A percentile compares a stretch with the other conserved stretches of the same genome.
Evolutionary conservation across 2,888 invertebrate genomes (phyloP).

Genomic region (Melieria omissa): DNA sequence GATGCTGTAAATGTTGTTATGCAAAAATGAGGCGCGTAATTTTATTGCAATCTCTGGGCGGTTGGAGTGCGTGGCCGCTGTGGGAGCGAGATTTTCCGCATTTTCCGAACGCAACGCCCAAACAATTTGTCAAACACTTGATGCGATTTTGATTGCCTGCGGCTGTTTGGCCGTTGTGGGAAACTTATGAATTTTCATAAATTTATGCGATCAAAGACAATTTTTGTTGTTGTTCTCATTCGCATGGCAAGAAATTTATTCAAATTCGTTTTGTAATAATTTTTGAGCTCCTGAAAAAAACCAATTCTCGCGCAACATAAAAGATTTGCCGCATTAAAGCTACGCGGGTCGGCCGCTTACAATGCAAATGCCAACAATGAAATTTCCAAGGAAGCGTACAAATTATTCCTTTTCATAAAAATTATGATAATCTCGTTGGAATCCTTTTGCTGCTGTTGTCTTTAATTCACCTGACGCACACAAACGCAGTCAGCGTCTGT

Average conservation of each 20-base stretch:
- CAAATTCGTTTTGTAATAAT: no score
- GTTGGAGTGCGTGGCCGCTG: no score
- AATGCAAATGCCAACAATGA: not conserved
- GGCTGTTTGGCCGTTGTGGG: conserved; percentile 6
- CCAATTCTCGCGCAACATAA: not conserved
- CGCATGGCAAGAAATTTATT: no score
- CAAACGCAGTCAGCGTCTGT: no score
- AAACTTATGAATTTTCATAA: not conserved
- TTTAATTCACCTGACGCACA: conserved; percentile 21
- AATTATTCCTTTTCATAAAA: conserved; percentile 13
- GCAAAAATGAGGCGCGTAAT: conserved; percentile 64
- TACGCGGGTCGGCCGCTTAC: not conserved
- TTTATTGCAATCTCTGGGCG: conserved; percentile 63
- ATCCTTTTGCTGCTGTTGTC: conserved; percentile 27
- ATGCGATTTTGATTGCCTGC: conserved; percentile 28
- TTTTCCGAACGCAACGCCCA: not conserved
- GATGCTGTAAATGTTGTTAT: conserved; percentile 59
- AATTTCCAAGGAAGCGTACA: conserved; percentile 10
- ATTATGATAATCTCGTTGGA: conserved; percentile 27
- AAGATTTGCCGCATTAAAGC: not conserved
- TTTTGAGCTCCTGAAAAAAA: no score
- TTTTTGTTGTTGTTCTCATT: no score
- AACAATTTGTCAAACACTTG: conserved; percentile 21
- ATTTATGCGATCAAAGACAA: no score
- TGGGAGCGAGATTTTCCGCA: no score